Conservation (phyloP, 1,140 invertebrate genomes). For the Tetragonula clypearis region DNA sequence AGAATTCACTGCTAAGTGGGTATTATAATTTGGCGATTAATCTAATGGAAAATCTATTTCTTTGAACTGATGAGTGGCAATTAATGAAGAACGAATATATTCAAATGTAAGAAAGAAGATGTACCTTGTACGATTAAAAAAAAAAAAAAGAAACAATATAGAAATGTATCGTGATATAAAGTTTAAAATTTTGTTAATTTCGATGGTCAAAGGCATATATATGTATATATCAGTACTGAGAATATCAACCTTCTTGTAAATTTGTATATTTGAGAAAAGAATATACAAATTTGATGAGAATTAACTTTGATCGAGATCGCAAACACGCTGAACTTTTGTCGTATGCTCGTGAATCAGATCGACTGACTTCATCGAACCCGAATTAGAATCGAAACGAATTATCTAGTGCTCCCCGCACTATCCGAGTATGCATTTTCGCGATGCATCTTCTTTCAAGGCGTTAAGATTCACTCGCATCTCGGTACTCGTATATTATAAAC, state of each 20-base stretch:
- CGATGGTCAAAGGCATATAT: background rate
- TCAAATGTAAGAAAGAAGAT: background rate
- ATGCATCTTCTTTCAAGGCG: constrained; percentile 40
- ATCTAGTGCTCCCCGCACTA: background rate
- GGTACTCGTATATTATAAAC: constrained; percentile 46
- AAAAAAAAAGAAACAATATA: background rate
- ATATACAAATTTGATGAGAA: background rate
- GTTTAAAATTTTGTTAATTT: background rate
- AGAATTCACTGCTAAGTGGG: background rate
- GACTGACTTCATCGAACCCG: constrained; percentile 20
- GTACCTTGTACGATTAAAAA: background rate
- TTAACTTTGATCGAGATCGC: background rate
- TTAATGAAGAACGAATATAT: background rate
- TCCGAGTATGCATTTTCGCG: constrained; percentile 43
- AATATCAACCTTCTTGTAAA: background rate
- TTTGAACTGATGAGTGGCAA: background rate
- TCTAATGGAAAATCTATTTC: background rate
- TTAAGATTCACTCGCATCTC: constrained; percentile 29
- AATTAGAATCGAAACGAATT: constrained; percentile 47
- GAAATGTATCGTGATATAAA: background rate
- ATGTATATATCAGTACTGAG: background rate
- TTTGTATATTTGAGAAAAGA: background rate
- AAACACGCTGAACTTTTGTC: background rate
- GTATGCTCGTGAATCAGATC: constrained; percentile 24
- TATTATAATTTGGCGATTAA: background rate